phyloP scores from a whole-genome alignment of 2,888 invertebrate species.

The Napeogenes inachia region DNA sequence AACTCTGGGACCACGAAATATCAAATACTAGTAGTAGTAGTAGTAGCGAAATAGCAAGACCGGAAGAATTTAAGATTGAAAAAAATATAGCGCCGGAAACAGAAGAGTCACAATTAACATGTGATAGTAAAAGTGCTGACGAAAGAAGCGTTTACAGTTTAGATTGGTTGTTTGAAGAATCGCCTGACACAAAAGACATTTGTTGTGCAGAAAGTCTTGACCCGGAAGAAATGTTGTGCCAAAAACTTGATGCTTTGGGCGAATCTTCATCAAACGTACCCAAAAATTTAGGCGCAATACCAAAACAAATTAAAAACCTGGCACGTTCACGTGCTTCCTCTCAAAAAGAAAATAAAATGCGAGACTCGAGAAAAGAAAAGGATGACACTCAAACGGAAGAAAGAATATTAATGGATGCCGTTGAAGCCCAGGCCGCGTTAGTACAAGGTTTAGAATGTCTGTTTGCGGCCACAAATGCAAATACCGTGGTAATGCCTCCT shows the following conservation, averaged over 20 bases:
- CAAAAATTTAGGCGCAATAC: constrained; percentile 84
- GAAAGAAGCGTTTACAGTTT: constrained; percentile 69
- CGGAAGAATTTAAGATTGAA: constrained; percentile 43
- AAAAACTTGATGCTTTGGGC: constrained; percentile 60
- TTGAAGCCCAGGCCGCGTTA: constrained; percentile 76
- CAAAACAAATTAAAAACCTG: constrained; percentile 80
- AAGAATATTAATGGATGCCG: constrained; percentile 64
- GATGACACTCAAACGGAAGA: constrained; percentile 68
- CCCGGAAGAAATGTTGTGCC: constrained; percentile 50
- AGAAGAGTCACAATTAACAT: constrained; percentile 57
- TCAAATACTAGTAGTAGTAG: constrained; percentile 77
- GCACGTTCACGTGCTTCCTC: constrained; percentile 76
- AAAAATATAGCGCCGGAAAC: constrained; percentile 48
- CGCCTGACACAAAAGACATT: constrained; percentile 38
- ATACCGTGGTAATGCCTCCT: constrained; percentile 70
- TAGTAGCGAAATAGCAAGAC: constrained; percentile 64
- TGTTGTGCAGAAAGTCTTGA: constrained; percentile 47
- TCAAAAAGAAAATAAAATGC: constrained; percentile 75
- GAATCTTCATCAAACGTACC: constrained; percentile 72
- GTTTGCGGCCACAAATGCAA: constrained; percentile 70
- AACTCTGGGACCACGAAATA: constrained; percentile 74
- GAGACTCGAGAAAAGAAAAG: constrained; percentile 67
- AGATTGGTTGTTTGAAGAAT: constrained; percentile 71
- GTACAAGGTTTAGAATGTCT: constrained; percentile 75
- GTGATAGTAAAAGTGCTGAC: constrained; percentile 64